Evolutionary conservation across 2,888 invertebrate species (phyloP).

Genomic region (Scelioninae gen. 1): DNA sequence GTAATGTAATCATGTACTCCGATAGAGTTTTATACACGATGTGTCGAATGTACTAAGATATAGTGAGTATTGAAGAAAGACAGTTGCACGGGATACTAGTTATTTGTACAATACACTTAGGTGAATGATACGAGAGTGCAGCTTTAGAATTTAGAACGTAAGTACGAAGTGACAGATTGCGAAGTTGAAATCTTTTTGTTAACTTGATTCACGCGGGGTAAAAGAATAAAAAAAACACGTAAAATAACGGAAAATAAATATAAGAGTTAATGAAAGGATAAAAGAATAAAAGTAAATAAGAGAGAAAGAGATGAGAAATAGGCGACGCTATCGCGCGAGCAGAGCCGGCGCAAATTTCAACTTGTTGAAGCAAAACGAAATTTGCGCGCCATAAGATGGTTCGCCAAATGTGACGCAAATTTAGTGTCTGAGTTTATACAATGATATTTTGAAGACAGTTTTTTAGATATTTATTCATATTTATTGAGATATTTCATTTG

Average conservation of each 20-base stretch:
- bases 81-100: conserved; percentile 82
- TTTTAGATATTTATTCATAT: no score
- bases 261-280: conserved; percentile 63
- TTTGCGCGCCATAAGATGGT: conserved; percentile 77
- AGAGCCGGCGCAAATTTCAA: conserved; percentile 78
- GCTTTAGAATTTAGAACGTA: conserved; percentile 83
- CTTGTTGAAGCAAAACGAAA: conserved; percentile 82
- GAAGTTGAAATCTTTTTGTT: conserved; percentile 80
- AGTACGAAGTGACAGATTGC: conserved; percentile 76
- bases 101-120: conserved; percentile 84
- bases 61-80: conserved; percentile 81
- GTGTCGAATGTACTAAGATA: conserved; percentile 83
- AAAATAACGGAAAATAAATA: conserved; percentile 73
- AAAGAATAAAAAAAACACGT: conserved; percentile 40
- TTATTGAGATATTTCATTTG: no score
- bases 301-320: conserved; percentile 40
- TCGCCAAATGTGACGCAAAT: conserved; percentile 15
- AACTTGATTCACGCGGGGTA: conserved; percentile 72
- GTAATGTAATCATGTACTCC: conserved; percentile 84
- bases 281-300: conserved; percentile 48
- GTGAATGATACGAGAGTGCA: conserved; percentile 84
- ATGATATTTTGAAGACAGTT: no score
- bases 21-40: conserved; percentile 84
- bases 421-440: no score
- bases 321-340: conserved; percentile 65